Conservation (phyloP, 2,113 vertebrate genomes). For the Nansenia antarctica region DNA sequence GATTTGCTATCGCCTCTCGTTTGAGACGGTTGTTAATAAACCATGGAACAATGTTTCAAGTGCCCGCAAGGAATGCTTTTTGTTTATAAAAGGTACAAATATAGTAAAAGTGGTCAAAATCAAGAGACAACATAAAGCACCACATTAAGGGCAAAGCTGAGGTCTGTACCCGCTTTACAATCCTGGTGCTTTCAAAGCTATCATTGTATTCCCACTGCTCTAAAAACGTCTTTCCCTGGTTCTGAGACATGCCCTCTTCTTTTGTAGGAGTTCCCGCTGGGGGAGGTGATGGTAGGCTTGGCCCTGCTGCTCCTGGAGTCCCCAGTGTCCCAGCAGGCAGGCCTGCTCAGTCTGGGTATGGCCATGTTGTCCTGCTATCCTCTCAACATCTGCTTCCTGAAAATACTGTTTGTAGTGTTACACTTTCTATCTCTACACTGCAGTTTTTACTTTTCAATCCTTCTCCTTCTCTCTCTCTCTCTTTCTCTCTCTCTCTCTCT, state of each 20-base stretch:
- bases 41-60: no score
- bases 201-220: neutral
- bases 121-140: no score
- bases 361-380: neutral
- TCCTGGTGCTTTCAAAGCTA: no score
- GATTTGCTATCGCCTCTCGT: no score
- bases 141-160: no score
- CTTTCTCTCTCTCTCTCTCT: neutral
- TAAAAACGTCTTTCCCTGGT: neutral
- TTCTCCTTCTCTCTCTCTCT: neutral
- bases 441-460: no score
- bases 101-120: no score
- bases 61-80: no score
- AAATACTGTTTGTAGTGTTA: neutral
- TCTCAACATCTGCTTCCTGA: neutral
- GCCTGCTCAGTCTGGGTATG: conserved; percentile 87
- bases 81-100: no score
- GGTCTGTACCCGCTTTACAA: no score
- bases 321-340: conserved; percentile 84
- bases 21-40: no score
- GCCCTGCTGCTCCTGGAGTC: conserved; percentile 82
- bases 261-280: conserved; percentile 79
- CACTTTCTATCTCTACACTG: neutral
- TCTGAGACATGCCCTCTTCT: neutral
- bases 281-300: conserved; percentile 80